Base-by-base conservation (phyloP, 2,888 invertebrate species). In the Pterostichus madidus region DNA sequence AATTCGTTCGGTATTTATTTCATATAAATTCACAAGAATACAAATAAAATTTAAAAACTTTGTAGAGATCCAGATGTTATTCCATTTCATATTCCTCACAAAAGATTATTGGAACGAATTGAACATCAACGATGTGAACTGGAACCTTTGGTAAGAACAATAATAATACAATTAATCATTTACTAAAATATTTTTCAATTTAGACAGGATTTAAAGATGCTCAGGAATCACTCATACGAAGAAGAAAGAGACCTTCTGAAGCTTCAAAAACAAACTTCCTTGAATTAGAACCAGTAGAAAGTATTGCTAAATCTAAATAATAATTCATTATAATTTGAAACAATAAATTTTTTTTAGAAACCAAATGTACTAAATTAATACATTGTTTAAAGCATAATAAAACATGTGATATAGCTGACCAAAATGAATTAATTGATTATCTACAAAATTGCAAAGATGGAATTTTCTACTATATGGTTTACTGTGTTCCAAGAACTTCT, bases 391-490 rank as follows among this genome's bases (percentile, higher is more conserved):
- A 71, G 17, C n/a, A 39, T 31, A 39, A 71, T 17, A 71, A 71
- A 71, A 10, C 44, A 15, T 71, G 68, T 44, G 24, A 24, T 0
- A 71, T 71, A 10, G 17, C 15, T 11, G 88, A 91, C 86, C 91
- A 92, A 84, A 87, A 88, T 11, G 88, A 90, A 82, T 87, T 92
- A 79, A 91, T 92, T 31, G 85, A 91, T 7, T 90, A 91, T 83
- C 91, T 96, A 84, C 91, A 92, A 49, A 88, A 88, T 0, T 90
- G 92, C 84, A 92, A 92, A 0, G 91, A 92, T n/a, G 91, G 92
- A 79, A 92, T 92, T 6, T 97, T 96, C 87, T 91, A 95, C 4
- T 97, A 97, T 87, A 93, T 97, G 91, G 92, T 93, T 6, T 95
- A 95, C 85, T 94, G 94, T 53, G 94, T 95, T 0, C 93, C 94